Conservation (phyloP, 2,888 invertebrate genomes). For the Pseudoips prasinana region DNA sequence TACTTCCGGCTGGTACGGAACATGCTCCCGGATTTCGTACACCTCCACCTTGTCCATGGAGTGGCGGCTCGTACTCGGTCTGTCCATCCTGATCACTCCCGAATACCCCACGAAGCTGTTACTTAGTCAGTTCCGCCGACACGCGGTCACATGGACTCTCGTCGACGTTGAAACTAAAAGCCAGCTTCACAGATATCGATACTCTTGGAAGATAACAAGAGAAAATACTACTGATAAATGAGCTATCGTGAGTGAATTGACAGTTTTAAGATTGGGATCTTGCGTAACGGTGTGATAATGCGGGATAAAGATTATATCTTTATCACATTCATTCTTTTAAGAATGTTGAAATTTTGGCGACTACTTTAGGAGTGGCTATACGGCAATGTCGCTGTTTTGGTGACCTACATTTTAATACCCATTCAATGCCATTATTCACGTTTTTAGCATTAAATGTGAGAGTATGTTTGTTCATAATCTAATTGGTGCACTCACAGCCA, state of each 20-base stretch:
- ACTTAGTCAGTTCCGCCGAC: slow-evolving; percentile 13
- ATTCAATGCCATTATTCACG: neutral
- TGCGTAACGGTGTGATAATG: slow-evolving; percentile 62
- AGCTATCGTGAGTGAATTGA: slow-evolving; percentile 57
- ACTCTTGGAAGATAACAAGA: slow-evolving; percentile 53
- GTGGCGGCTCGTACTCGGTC: slow-evolving; percentile 68
- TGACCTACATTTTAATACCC: neutral
- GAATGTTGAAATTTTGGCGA: slow-evolving; percentile 31
- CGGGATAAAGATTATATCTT: slow-evolving; percentile 50
- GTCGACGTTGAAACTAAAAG: slow-evolving; percentile 47
- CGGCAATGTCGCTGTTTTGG: too few relatives aligned
- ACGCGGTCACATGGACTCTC: slow-evolving; percentile 46
- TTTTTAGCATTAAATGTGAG: too few relatives aligned
- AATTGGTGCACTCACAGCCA: too few relatives aligned
- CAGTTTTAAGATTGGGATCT: slow-evolving; percentile 64
- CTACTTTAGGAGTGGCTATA: neutral
- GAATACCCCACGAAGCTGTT: slow-evolving; percentile 33
- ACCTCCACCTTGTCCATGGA: slow-evolving; percentile 69
- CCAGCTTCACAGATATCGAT: slow-evolving; percentile 36
- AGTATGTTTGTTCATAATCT: too few relatives aligned
- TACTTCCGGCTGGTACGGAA: slow-evolving; percentile 71
- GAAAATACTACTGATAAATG: slow-evolving; percentile 48
- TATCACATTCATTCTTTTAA: slow-evolving; percentile 44
- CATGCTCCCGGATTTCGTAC: slow-evolving; percentile 72
- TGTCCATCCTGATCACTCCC: slow-evolving; percentile 59